These are phyloP conservation scores for Sinocyclocheilus rhinocerous DNA, from an alignment of 2,113 vertebrate species.

Conservation along the genomic window DNA sequence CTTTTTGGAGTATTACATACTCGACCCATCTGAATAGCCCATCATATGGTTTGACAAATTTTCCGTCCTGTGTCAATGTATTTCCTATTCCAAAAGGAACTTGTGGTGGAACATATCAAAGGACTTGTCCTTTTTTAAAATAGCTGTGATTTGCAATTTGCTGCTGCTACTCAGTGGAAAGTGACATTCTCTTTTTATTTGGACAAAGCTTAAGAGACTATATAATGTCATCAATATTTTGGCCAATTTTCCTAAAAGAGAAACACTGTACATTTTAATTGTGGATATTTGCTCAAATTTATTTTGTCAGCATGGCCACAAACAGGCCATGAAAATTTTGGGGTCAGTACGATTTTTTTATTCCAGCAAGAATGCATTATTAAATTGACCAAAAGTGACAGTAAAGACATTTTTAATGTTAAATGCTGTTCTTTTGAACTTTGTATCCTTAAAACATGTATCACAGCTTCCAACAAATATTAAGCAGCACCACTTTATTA, in stretches of 20 bases:
- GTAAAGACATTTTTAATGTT: not conserved
- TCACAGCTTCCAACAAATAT: not conserved
- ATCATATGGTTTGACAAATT: not conserved
- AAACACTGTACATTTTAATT: not conserved
- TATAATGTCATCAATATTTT: not conserved
- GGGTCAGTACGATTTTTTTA: no score
- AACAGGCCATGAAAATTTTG: no score
- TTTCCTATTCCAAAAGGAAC: not conserved
- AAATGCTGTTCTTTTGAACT: not conserved
- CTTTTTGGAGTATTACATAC: not conserved
- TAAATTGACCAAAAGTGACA: not conserved
- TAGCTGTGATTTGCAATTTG: no score
- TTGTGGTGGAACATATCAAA: not conserved
- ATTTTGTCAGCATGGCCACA: no score
- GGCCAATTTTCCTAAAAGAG: not conserved
- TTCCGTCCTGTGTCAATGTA: not conserved
- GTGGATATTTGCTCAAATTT: not conserved
- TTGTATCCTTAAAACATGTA: not conserved
- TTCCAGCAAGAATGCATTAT: not conserved
- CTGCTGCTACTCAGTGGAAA: no score
- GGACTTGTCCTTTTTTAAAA: no score
- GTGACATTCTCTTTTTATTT: not conserved
- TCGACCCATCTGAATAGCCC: no score
- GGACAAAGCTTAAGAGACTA: not conserved
- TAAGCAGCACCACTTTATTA: no score